Evolutionary conservation across 2,888 invertebrate species (phyloP).

Genomic region (Trachelus stipa): DNA sequence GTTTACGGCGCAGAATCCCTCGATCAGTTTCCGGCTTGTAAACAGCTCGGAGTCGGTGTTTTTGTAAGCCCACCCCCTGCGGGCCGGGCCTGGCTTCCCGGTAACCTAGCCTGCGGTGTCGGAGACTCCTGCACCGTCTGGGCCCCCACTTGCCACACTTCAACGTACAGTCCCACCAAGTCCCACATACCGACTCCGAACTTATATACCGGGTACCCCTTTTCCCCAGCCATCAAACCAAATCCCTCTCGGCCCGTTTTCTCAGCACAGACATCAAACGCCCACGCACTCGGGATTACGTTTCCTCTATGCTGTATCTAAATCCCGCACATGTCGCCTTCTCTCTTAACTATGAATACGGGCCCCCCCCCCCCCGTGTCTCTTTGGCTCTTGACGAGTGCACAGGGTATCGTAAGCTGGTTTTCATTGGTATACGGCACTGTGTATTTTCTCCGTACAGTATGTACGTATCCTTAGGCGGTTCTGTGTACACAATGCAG

Average conservation of each 20-base stretch:
- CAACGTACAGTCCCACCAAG: too few species aligned
- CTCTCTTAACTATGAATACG: slow-evolving; percentile 45
- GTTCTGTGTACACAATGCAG: too few species aligned
- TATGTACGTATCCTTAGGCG: too few species aligned
- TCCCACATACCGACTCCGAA: too few species aligned
- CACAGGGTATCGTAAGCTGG: too few species aligned
- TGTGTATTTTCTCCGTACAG: too few species aligned
- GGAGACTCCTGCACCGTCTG: neutral
- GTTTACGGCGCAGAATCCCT: slow-evolving; percentile 25
- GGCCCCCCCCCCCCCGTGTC: slow-evolving; percentile 16
- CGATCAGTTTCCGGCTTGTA: slow-evolving; percentile 37
- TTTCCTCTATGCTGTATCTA: slow-evolving; percentile 7
- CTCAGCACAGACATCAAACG: slow-evolving; percentile 50
- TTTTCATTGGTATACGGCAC: too few species aligned
- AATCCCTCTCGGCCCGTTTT: too few species aligned
- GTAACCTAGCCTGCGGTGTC: too few species aligned
- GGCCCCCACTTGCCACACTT: neutral
- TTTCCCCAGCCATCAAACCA: too few species aligned
- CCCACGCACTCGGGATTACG: slow-evolving; percentile 47
- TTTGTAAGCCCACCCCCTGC: slow-evolving; percentile 34
- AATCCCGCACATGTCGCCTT: slow-evolving; percentile 49
- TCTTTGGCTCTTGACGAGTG: slow-evolving; percentile 26
- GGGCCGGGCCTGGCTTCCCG: slow-evolving; percentile 22
- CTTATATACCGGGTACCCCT: too few species aligned
- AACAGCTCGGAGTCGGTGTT: slow-evolving; percentile 30